Percentiles rank a stretch among this genome's conserved stretches.
These are phyloP conservation scores for Sebastes ruberrimus DNA, from an alignment of 2,797 vertebrate genomes.

Conservation along the genomic window DNA sequence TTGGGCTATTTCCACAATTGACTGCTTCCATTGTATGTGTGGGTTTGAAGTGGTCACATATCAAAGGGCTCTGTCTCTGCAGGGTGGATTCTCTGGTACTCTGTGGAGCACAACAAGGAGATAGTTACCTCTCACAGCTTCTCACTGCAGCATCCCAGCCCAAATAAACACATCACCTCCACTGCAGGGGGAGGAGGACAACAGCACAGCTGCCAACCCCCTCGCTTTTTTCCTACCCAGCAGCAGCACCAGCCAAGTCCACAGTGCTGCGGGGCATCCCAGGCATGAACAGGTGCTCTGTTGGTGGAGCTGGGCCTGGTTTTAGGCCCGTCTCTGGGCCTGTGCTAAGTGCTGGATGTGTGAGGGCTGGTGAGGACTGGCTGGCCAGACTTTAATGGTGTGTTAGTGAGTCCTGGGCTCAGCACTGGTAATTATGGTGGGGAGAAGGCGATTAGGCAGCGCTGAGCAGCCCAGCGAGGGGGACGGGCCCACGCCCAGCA, in stretches of 20 bases:
- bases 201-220: conserved; percentile 67
- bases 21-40: conserved; percentile 73
- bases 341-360: conserved; percentile 53
- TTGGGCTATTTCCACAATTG: conserved; percentile 70
- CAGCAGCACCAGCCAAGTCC: conserved; percentile 68
- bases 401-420: conserved; percentile 79
- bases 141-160: conserved; percentile 67
- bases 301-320: conserved; percentile 59
- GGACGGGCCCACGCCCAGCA: conserved; percentile 91
- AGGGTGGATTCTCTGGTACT: conserved; percentile 75
- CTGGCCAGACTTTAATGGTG: conserved; percentile 73
- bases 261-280: conserved; percentile 73
- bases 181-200: conserved; percentile 65
- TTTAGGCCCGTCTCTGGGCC: conserved; percentile 58
- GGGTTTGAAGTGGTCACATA: conserved; percentile 78
- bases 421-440: conserved; percentile 90
- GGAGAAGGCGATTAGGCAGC: conserved; percentile 92
- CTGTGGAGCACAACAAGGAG: conserved; percentile 71
- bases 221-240: conserved; percentile 49
- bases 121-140: conserved; percentile 75
- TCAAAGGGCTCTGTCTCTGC: conserved; percentile 78
- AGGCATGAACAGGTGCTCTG: conserved; percentile 69
- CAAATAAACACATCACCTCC: conserved; percentile 84
- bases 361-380: conserved; percentile 64
- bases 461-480: conserved; percentile 90